Percentiles rank a stretch among this genome's conserved stretches.
Conservation (phyloP, 2,888 invertebrate species). For the Sinhomidia bicolor region DNA sequence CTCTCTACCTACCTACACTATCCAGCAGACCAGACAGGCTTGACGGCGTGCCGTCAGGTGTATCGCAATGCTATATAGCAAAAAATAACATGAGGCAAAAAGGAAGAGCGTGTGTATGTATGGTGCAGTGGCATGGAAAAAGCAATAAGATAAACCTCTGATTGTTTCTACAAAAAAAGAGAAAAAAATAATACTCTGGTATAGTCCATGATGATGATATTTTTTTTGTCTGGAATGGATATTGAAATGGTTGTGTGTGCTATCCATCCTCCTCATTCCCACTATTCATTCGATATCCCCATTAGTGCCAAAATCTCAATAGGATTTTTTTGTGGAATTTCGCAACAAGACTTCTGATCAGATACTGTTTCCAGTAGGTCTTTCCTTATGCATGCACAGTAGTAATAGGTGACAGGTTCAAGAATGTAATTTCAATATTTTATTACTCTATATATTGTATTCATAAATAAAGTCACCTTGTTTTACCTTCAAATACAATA, state of each 20-base stretch:
- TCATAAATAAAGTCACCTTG: slow-evolving; percentile 40
- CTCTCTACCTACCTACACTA: background rate
- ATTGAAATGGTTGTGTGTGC: background rate
- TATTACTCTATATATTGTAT: background rate
- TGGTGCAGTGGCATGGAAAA: background rate
- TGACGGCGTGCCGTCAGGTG: background rate
- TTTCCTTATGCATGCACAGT: background rate
- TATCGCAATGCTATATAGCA: too few species aligned
- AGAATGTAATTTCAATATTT: slow-evolving; percentile 33
- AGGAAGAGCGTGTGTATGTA: background rate
- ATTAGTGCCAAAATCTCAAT: background rate
- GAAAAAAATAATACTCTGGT: background rate
- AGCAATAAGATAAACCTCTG: slow-evolving; percentile 10
- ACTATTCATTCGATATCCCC: background rate
- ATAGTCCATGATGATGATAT: background rate
- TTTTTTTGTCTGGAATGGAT: background rate
- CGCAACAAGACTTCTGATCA: background rate
- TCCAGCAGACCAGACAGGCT: background rate
- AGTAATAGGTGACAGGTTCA: background rate
- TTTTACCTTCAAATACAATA: background rate
- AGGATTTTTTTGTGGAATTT: background rate
- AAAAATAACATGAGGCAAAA: too few species aligned
- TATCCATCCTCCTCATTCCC: background rate
- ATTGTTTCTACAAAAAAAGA: background rate
- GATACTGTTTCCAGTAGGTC: background rate